Base-by-base conservation (phyloP, 2,888 invertebrate genomes). In the Acanthopleura granulata region DNA sequence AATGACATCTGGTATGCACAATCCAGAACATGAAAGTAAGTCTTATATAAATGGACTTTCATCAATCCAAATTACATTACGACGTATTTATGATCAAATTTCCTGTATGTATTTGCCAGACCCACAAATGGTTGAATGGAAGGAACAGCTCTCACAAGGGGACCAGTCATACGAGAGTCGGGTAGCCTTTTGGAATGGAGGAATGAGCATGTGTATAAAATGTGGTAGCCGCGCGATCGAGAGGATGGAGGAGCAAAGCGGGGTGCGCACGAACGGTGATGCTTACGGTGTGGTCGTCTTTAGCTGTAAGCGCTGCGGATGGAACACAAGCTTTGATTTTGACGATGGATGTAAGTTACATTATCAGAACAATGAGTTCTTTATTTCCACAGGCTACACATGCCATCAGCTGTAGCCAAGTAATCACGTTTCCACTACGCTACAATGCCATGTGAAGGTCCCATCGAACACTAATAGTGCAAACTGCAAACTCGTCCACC, bases 131-230 rank as follows among this genome's bases (percentile, higher is more conserved):
- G 76, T 77, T 30, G 72, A 77, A 29, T 77, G 78, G 77, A 78
- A 75, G 49, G 76, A 78, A 0, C 76, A 79, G 49, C 77, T 62
- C 29, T 78, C 78, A 40, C 49, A 66, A 22, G 80, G 79, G 11
- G 82, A 81, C 70, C 79, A 79, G 51, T 72, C 73, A 12, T 78
- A 79, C 25, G 73, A 75, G 51, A 76, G 75, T 16, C 74, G 81
- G 15, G 72, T 79, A 14, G 76, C 82, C 12, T 82, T 82, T 74
- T 82, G 75, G 74, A 82, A 82, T 77, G 78, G 78, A 18, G 81
- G 81, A 0, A 76, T 82, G 22, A 62, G 77, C 1, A 77, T 76
- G 14, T 82, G 82, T 66, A 73, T 77, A 72, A 76, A 77, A 25
- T 82, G 82, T 62, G 82, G 81, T 0, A 71, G 78, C 40, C 73